Conservation (phyloP, 2,797 vertebrate species). For the Mormyrops attenuatus region DNA sequence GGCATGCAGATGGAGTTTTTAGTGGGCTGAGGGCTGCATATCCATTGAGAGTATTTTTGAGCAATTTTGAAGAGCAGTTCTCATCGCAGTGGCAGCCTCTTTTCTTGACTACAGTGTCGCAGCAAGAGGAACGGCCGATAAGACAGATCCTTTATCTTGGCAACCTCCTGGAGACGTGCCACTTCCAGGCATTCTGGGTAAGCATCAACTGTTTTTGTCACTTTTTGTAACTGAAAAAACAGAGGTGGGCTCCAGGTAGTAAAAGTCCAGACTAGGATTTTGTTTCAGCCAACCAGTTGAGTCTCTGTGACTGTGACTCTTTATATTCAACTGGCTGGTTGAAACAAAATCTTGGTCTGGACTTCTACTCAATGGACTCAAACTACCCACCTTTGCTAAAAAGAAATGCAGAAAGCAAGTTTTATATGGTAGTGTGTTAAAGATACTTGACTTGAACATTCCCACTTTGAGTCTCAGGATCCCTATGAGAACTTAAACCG, state of each 20-base stretch:
- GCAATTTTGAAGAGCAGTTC: not conserved
- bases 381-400: not conserved
- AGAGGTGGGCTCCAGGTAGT: not conserved
- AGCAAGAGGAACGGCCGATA: conserved; percentile 88
- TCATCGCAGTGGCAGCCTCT: conserved; percentile 23
- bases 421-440: not conserved
- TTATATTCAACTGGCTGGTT: not conserved
- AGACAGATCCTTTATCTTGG: conserved; percentile 86
- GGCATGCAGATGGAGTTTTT: not conserved
- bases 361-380: not conserved
- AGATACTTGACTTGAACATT: not conserved
- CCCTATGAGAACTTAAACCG: not conserved
- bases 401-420: not conserved
- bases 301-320: not conserved
- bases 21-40: not conserved
- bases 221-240: not conserved
- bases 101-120: conserved; percentile 68
- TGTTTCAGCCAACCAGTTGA: not conserved
- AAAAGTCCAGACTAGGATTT: not conserved
- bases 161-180: conserved; percentile 85
- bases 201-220: conserved; percentile 21
- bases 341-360: not conserved
- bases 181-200: conserved; percentile 95
- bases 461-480: not conserved
- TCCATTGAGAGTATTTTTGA: not conserved